These are phyloP conservation scores for Zaprionus davidi DNA, from an alignment of 1,140 invertebrate genomes.

Conservation along the genomic window DNA sequence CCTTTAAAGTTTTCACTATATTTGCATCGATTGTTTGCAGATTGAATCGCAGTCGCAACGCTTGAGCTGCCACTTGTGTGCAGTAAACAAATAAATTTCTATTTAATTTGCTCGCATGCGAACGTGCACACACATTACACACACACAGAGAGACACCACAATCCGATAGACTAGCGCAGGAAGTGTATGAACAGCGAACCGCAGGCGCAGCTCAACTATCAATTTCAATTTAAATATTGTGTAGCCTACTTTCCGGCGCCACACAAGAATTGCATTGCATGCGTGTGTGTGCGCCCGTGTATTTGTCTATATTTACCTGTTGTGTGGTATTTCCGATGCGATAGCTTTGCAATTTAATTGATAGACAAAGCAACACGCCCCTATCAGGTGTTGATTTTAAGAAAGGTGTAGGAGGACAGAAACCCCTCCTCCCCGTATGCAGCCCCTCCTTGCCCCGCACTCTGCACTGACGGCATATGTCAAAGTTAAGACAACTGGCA, in stretches of 20 bases:
- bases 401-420: neutral
- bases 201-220: constrained; percentile 62
- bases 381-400: constrained; percentile 61
- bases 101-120: constrained; percentile 55
- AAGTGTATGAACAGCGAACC: constrained; percentile 52
- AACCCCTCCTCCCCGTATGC: neutral
- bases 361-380: constrained; percentile 55
- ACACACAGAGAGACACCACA: constrained; percentile 23
- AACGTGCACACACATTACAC: constrained; percentile 23
- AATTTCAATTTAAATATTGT: constrained; percentile 80
- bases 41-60: constrained; percentile 27
- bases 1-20: neutral
- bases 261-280: constrained; percentile 28
- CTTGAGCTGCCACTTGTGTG: constrained; percentile 30
- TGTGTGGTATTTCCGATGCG: constrained; percentile 30
- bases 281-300: constrained; percentile 24
- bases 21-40: neutral
- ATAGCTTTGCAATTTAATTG: constrained; percentile 69
- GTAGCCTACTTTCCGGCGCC: constrained; percentile 58
- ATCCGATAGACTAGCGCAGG: constrained; percentile 8
- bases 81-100: constrained; percentile 56
- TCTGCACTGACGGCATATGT: constrained; percentile 63
- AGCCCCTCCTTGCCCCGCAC: neutral
- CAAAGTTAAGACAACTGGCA: constrained; percentile 75
- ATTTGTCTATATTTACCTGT: constrained; percentile 58